Evolutionary conservation across 2,888 invertebrate species (phyloP).

Genomic region (Dorcus hopei): DNA sequence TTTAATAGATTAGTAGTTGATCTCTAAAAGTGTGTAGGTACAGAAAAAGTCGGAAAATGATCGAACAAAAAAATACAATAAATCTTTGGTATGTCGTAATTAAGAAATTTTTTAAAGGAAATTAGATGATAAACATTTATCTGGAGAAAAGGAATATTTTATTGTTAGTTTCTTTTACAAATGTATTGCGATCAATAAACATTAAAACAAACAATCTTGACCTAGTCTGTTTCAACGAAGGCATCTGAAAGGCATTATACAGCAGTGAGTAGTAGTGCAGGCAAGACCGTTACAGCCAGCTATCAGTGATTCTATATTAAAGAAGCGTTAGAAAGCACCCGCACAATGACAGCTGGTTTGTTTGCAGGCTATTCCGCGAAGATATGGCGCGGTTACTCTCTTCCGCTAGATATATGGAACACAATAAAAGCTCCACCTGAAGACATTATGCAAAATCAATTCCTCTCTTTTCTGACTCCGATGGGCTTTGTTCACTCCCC

Average conservation of each 20-base stretch:
- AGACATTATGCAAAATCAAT: slow-evolving; percentile 55
- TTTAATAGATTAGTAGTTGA: too few relatives aligned
- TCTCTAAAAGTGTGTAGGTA: too few relatives aligned
- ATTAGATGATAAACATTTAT: too few relatives aligned
- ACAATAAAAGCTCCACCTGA: slow-evolving; percentile 52
- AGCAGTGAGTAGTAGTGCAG: neutral
- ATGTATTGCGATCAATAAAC: too few relatives aligned
- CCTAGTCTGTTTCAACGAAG: too few relatives aligned
- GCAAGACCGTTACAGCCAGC: slow-evolving; percentile 16
- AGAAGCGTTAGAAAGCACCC: slow-evolving; percentile 42
- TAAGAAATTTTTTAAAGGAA: too few relatives aligned
- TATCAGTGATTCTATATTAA: slow-evolving; percentile 42
- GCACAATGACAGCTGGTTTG: slow-evolving; percentile 48
- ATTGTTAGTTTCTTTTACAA: too few relatives aligned
- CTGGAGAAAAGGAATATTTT: too few relatives aligned
- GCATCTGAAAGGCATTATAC: neutral
- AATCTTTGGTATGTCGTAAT: too few relatives aligned
- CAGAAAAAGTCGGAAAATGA: too few relatives aligned
- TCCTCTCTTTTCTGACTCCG: slow-evolving; percentile 43
- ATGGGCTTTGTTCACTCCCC: slow-evolving; percentile 44
- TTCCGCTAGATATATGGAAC: slow-evolving; percentile 49
- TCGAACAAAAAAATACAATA: too few relatives aligned
- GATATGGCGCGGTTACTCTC: slow-evolving; percentile 41
- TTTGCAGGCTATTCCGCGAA: slow-evolving; percentile 47
- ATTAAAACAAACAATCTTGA: too few relatives aligned